Percentiles rank a stretch among this genome's conserved stretches.
phyloP scores from a whole-genome alignment of 2,113 vertebrate species.

The Coptodon bakossiorum region DNA sequence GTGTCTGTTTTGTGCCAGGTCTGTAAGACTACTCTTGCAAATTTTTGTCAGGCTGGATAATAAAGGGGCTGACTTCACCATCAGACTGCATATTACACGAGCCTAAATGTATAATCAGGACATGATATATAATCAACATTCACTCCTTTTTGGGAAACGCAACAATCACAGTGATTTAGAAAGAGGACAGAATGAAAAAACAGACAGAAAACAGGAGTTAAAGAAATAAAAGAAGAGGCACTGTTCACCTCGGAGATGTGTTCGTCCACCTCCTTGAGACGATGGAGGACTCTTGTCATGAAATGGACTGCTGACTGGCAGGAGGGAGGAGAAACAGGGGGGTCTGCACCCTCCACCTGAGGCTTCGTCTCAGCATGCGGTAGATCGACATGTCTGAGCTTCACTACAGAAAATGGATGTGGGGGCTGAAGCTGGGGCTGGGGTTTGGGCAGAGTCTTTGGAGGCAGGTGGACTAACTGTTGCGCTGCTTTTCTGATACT shows the following conservation, averaged over 20 bases:
- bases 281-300: constrained; percentile 84
- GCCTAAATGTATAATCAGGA: constrained; percentile 31
- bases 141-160: neutral
- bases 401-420: constrained; percentile 62
- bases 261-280: constrained; percentile 90
- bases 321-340: constrained; percentile 58
- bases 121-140: constrained; percentile 30
- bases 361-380: neutral
- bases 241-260: constrained; percentile 88
- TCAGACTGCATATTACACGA: constrained; percentile 32
- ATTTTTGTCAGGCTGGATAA: constrained; percentile 27
- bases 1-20: neutral
- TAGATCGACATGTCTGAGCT: constrained; percentile 55
- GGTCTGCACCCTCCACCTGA: constrained; percentile 21
- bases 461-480: constrained; percentile 53
- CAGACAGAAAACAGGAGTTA: neutral
- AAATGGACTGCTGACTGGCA: constrained; percentile 77
- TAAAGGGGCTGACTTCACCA: constrained; percentile 34
- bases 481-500: constrained; percentile 71
- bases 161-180: neutral
- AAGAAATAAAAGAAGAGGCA: constrained; percentile 28
- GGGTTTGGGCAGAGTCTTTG: constrained; percentile 58
- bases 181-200: neutral
- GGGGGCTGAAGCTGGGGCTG: constrained; percentile 61
- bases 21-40: neutral